phyloP scores from a whole-genome alignment of 92 coral and sea anemone species.

The Pocillopora meandrina region DNA sequence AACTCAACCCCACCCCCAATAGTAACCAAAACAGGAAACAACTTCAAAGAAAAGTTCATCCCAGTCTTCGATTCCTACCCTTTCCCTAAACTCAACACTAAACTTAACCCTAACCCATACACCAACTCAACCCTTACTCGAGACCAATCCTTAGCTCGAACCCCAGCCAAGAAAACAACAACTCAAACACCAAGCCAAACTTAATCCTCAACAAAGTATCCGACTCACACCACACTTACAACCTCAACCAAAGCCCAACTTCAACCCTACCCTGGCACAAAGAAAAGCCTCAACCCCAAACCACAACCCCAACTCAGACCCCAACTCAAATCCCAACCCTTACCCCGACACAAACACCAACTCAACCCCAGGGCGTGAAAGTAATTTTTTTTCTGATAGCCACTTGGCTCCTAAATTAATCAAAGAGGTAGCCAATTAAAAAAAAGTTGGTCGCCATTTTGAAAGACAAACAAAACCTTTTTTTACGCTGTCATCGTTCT shows the following conservation, averaged over 20 bases:
- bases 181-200: constrained; percentile 44
- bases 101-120: constrained; percentile 8
- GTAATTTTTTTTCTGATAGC: too few relatives aligned
- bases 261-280: constrained; percentile 38
- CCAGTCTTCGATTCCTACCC: constrained; percentile 33
- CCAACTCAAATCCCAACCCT: constrained; percentile 50
- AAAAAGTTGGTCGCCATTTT: too few relatives aligned
- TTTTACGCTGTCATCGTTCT: too few relatives aligned
- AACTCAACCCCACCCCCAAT: constrained; percentile 52
- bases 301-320: constrained; percentile 23
- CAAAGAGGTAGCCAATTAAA: too few relatives aligned
- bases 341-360: constrained; percentile 25
- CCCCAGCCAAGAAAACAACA: neutral
- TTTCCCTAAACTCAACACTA: neutral
- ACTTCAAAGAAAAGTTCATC: constrained; percentile 26
- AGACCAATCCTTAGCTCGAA: too few relatives aligned
- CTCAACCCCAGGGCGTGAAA: too few relatives aligned
- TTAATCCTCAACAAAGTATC: constrained; percentile 31
- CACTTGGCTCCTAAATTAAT: too few relatives aligned
- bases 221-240: neutral
- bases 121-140: constrained; percentile 20
- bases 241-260: constrained; percentile 46
- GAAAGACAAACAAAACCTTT: too few relatives aligned
- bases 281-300: constrained; percentile 43
- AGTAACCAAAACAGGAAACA: constrained; percentile 48